Evolutionary conservation across 2,797 vertebrate genomes (phyloP).

Genomic region (Iguana delicatissima): DNA sequence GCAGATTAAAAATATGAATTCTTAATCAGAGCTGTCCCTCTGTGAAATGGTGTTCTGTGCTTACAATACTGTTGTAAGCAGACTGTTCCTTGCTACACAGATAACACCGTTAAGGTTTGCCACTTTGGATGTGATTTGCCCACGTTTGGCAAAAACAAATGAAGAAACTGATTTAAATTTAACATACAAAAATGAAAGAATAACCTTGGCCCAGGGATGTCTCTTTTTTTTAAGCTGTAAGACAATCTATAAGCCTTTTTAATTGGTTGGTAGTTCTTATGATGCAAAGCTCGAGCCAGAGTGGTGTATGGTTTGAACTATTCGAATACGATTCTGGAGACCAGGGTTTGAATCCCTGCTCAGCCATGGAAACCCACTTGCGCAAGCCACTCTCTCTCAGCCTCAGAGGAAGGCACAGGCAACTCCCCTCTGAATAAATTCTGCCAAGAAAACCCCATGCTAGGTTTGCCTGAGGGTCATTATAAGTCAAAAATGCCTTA

Average conservation of each 20-base stretch:
- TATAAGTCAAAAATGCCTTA: no score
- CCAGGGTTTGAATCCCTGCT: no score
- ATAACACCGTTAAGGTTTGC: background rate
- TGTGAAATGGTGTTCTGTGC: constrained; percentile 16
- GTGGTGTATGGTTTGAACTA: no score
- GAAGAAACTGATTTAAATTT: background rate
- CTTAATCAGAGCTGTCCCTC: constrained; percentile 39
- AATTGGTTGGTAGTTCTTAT: no score
- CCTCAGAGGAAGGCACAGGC: no score
- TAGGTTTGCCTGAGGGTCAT: no score
- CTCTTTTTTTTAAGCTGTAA: background rate
- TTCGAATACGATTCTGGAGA: no score
- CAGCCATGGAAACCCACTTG: no score
- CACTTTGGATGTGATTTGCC: background rate
- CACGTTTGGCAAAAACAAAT: background rate
- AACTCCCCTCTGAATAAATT: no score
- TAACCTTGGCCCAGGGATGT: background rate
- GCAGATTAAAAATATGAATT: constrained; percentile 44
- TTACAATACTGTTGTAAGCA: background rate
- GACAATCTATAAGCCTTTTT: background rate
- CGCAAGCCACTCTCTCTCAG: no score
- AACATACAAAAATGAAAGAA: background rate
- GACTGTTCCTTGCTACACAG: background rate
- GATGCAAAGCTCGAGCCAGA: no score
- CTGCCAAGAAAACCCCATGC: no score